A percentile compares a stretch with the other conserved stretches of the same genome.
These are phyloP conservation scores for Palythoa caribaeorum DNA, from an alignment of 92 coral and sea anemone genomes.

Conservation along the genomic window DNA sequence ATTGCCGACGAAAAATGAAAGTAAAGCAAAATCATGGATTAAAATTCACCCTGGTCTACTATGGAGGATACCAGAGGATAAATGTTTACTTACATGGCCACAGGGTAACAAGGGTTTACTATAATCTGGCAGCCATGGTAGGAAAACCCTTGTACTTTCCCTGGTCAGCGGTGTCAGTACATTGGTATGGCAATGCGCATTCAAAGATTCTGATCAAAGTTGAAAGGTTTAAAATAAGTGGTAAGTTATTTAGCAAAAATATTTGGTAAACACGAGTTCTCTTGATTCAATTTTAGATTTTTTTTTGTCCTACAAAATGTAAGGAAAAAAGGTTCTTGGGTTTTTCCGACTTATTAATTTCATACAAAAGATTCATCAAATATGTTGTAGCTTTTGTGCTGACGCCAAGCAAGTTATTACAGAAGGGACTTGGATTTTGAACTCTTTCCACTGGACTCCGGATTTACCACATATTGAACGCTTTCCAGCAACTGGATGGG, in stretches of 20 bases:
- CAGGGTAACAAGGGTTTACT: not conserved
- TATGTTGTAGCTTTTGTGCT: too few species aligned
- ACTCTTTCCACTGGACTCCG: too few species aligned
- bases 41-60: constrained; percentile 50
- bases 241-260: constrained; percentile 33
- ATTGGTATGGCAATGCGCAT: constrained; percentile 58
- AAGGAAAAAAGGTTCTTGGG: too few species aligned
- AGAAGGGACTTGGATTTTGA: too few species aligned
- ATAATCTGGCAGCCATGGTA: constrained; percentile 20
- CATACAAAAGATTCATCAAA: too few species aligned
- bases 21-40: constrained; percentile 59
- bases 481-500: too few species aligned
- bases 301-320: too few species aligned
- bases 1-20: constrained; percentile 45
- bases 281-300: too few species aligned
- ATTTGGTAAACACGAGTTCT: too few species aligned
- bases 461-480: too few species aligned
- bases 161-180: constrained; percentile 28
- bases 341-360: too few species aligned
- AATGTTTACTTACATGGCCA: constrained; percentile 21
- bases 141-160: constrained; percentile 53
- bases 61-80: constrained; percentile 46
- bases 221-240: constrained; percentile 37
- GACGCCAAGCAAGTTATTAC: too few species aligned
- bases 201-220: constrained; percentile 63